phyloP scores from a whole-genome alignment of 1,140 invertebrate genomes.

The Babylonia areolata region DNA sequence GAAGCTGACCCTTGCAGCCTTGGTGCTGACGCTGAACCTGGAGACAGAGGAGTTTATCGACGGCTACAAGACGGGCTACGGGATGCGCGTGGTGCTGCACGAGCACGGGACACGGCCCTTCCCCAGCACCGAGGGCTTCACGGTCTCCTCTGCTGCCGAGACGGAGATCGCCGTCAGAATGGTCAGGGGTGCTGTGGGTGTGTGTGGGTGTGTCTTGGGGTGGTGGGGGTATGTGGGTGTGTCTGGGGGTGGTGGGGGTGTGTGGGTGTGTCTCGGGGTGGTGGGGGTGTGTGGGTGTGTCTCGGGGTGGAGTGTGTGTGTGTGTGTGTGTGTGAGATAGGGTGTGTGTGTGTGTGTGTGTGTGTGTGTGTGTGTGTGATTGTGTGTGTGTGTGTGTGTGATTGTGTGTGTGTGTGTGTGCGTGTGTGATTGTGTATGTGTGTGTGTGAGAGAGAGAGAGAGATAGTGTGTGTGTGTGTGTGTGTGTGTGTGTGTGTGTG shows the following conservation, averaged over 20 bases:
- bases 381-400: too few species aligned
- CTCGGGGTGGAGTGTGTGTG: too few species aligned
- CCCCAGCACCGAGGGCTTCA: conserved; percentile 37
- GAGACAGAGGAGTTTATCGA: conserved; percentile 34
- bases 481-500: not conserved
- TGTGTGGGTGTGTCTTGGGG: too few species aligned
- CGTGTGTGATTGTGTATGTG: not conserved
- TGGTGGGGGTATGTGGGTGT: not conserved
- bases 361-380: not conserved
- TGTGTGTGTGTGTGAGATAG: not conserved
- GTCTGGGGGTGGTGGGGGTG: not conserved
- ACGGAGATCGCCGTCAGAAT: conserved; percentile 27
- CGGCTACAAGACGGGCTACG: conserved; percentile 29
- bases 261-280: too few species aligned
- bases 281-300: too few species aligned
- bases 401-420: not conserved
- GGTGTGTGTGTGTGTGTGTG: not conserved
- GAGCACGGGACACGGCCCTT: conserved; percentile 36
- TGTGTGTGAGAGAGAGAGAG: too few species aligned
- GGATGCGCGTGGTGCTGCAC: conserved; percentile 38
- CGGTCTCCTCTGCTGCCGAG: conserved; percentile 26
- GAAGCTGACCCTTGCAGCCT: too few species aligned
- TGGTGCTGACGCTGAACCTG: conserved; percentile 32
- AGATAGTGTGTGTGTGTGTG: too few species aligned
- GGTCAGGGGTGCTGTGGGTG: not conserved